Evolutionary conservation across 2,888 invertebrate species (phyloP).

Genomic region (Helicoverpa assulta): DNA sequence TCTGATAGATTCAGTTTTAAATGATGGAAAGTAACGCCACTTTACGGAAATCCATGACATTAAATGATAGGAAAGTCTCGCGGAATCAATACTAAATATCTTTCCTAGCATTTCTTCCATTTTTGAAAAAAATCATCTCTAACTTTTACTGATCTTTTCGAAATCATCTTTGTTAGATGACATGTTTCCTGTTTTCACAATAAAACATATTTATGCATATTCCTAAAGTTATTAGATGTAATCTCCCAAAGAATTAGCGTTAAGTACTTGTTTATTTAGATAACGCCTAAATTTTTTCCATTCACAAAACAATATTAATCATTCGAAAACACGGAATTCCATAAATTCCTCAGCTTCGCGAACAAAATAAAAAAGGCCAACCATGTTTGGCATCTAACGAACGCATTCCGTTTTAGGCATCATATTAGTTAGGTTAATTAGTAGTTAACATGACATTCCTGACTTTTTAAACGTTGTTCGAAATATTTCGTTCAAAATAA

Average conservation of each 20-base stretch:
- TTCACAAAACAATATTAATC: constrained; percentile 35
- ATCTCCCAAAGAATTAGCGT: constrained; percentile 18
- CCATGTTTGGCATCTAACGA: constrained; percentile 70
- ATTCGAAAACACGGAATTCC: constrained; percentile 38
- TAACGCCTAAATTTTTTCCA: constrained; percentile 10
- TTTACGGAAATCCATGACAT: too few species aligned
- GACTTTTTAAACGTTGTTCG: constrained; percentile 64
- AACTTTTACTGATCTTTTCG: constrained; percentile 1
- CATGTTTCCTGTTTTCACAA: constrained; percentile 24
- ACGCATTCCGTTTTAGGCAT: constrained; percentile 71
- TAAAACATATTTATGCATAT: constrained; percentile 41
- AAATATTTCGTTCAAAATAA: constrained; percentile 60
- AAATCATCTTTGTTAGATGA: constrained; percentile 23
- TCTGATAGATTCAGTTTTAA: neutral
- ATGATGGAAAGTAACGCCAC: neutral
- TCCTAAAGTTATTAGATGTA: constrained; percentile 9
- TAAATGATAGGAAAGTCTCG: too few species aligned
- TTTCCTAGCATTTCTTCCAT: neutral
- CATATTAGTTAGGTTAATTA: constrained; percentile 85
- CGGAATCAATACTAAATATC: too few species aligned
- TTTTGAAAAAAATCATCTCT: neutral
- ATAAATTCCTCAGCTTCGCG: constrained; percentile 43
- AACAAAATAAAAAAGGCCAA: constrained; percentile 65
- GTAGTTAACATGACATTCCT: constrained; percentile 75
- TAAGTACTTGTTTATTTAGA: constrained; percentile 33